Evolutionary conservation across 2,797 vertebrate genomes (phyloP), one percentile per base, ranked within the genome.

Genomic region (Gymnothorax reevesii): DNA sequence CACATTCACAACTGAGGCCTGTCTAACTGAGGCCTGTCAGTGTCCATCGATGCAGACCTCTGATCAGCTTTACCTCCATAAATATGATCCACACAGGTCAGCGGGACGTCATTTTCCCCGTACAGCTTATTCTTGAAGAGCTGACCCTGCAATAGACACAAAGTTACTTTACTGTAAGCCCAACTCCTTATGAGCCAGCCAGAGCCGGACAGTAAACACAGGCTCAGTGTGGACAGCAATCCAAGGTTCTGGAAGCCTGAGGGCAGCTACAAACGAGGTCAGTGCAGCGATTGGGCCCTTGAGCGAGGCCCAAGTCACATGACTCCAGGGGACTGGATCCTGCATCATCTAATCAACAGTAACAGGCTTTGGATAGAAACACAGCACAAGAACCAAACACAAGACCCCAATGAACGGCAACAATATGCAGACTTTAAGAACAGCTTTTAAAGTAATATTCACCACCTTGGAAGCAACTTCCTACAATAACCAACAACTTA

Each of bases 51-150:
- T 42, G 71, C 42, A 27, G 71, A 42, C 20, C 15, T 75, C 71
- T 42, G 73, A 55, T 64, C 13, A 86, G 33, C 77, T 59, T 73
- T 94, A 97, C 97, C 96, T 95, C 97, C 97, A 91, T 95, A 97
- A 88, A 98, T 96, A 86, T 97, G 95, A 91, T 98, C 97, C 88
- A 98, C 95, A 82, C 97, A 97, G 83, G 95, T 96, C 49, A 98
- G 93, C 27, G 97, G 96, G 90, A 98, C 96, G 87, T 98, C 97
- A 90, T 97, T 97, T 95, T 97, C 96, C 91, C 96, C 96, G 87
- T 97, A 92, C 25, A 97, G 93, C 89, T 97, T 97, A 92, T 97
- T 97, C 92, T 94, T 96, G 93, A 97, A 96, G 8, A 95, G 95
- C 62, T 91, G 93, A 77, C 94, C 93, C 97, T 97, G 88, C 20